Base-by-base conservation (phyloP, 2,888 invertebrate species). In the Epinotia demarniana region DNA sequence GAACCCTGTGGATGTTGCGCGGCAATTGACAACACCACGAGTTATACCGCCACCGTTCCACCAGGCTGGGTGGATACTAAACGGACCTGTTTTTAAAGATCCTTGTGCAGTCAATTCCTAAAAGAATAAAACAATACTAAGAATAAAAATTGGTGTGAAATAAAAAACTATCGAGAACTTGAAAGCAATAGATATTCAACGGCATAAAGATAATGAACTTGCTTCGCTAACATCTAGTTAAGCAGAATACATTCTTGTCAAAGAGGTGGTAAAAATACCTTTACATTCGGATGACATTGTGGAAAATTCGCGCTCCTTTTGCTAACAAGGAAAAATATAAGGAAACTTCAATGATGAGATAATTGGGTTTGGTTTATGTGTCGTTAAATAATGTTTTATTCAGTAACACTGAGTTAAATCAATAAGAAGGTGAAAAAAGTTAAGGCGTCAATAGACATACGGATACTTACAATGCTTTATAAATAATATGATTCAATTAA, bases 1-100 rank as follows among this genome's bases (percentile, higher is more conserved):
- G 67, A 88, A 78, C 0, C 92, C 92, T 0, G 81, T 77, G 9
- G 5, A 1, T 0, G 33, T 53, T 0, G 87, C 87, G n/a, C 79
- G 79, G 79, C 89, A 90, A 81, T 85, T 82, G 55, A 78, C 86
- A 18, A 76, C 53, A n/a, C 85, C 90, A 0, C 79, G 78, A 64
- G 83, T 82, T 1, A 70, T 67, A 27, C 87, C 87, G 1, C 88
- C 87, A 33, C 90, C 91, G 19, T 81, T 69, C 82, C 90, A 92
- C 79, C 86, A 83, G 67, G 85, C 87, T 13, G 92, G 92, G 27
- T 77, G 73, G 72, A 89, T 4, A 33, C 78, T 81, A 82, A 92
- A 90, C 58, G 83, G 77, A 0, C 85, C 87, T 0, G 83, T 77
- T 9, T 81, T 27, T 63, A 89, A 78, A 1, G 83, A 73, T 0